Evolutionary conservation across 2,797 vertebrate species (phyloP), one percentile per base, ranked within the genome.

Genomic region (Acridotheres tristis): DNA sequence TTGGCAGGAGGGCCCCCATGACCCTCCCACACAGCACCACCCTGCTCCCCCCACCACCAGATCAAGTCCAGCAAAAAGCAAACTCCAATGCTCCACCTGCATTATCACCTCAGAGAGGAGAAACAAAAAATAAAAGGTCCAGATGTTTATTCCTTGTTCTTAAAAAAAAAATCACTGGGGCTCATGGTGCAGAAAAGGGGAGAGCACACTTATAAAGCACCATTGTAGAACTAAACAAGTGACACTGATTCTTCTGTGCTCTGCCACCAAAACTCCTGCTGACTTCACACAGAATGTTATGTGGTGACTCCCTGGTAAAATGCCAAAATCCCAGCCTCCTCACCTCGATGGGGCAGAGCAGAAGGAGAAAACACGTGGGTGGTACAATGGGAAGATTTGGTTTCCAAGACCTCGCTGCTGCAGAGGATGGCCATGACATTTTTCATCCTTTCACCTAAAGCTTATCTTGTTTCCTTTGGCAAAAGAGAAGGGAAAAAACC

Each of bases 391-490:
- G 15, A 19, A 38, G 38, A 25, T 58, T 25, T 65, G 48, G 59
- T 12, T 66, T 38, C 43, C 48, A 15, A 9, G 7, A 38, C 51
- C 67, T 69, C 0, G 0, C 10, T 9, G 50, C 53, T 43, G 38
- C 55, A 73, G 47, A 54, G 48, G 61, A 58, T 1, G 1, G 32
- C 21, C 32, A 13, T 0, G 1, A 36, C 15, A 7, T 36, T 92
- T 81, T 77, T 76, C 38, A 85, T 19, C 62, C 66, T 54, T 89
- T 51, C 85, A 82, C 58, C 82, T 55, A 79, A 79, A 82, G 16
- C 51, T 62, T 61, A 62, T 7, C 43, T 62, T 43, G 43, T 59
- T 91, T 88, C 36, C 34, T 67, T 73, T 75, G 30, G 73, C 69
- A 84, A 75, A 85, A 7, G 19, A 58, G 36, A 29, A 69, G 16